Percentiles rank a stretch among this genome's conserved stretches.
These are phyloP conservation scores for Erebia ligea DNA, from an alignment of 2,888 invertebrate genomes.

Conservation along the genomic window DNA sequence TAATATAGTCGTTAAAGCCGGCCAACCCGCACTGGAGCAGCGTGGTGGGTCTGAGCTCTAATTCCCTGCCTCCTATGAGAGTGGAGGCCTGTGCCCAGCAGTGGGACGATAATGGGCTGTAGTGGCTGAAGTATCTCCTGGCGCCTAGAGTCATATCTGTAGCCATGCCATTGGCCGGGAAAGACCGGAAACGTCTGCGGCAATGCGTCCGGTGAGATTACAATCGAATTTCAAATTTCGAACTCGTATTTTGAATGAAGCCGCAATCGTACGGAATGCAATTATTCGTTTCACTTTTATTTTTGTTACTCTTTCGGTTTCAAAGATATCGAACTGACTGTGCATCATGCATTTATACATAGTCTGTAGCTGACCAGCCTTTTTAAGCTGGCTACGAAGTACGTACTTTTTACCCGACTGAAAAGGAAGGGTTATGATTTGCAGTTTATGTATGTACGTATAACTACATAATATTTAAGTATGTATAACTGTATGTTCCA, in stretches of 20 bases:
- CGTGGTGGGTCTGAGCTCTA: too few species aligned
- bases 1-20: too few species aligned
- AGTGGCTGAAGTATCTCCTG: not conserved
- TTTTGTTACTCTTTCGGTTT: slow-evolving; percentile 28
- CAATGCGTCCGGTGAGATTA: slow-evolving; percentile 40
- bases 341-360: slow-evolving; percentile 8
- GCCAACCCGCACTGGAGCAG: too few species aligned
- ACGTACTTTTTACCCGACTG: not conserved
- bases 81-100: too few species aligned
- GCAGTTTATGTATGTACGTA: not conserved
- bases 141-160: slow-evolving; percentile 19
- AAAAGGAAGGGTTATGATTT: too few species aligned
- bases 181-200: slow-evolving; percentile 43
- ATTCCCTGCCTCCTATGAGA: too few species aligned
- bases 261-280: slow-evolving; percentile 42
- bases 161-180: slow-evolving; percentile 28
- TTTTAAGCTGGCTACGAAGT: not conserved
- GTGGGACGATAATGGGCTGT: too few species aligned
- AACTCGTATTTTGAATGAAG: slow-evolving; percentile 40
- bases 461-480: too few species aligned
- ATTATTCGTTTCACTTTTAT: slow-evolving; percentile 38
- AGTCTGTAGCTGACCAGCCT: not conserved
- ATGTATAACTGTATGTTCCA: too few species aligned
- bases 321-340: slow-evolving; percentile 25
- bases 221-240: slow-evolving; percentile 47